Conservation (phyloP, 2,797 vertebrate species). For the Karalla daura region DNA sequence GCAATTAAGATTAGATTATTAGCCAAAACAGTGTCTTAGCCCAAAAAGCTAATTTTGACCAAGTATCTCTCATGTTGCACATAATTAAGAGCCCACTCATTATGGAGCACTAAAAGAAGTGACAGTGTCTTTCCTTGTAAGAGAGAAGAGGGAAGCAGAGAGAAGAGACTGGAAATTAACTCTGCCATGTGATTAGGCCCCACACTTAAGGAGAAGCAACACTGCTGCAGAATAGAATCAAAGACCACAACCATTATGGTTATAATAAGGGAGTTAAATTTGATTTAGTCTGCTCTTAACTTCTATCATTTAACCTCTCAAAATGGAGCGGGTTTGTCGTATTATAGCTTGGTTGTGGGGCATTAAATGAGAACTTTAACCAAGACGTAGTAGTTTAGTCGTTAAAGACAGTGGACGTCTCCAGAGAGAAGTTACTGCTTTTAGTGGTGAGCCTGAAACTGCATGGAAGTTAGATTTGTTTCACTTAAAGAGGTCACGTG, state of each 20-base stretch:
- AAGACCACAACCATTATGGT: constrained; percentile 32
- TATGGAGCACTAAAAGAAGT: neutral
- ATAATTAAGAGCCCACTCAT: constrained; percentile 1
- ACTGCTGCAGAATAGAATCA: constrained; percentile 2
- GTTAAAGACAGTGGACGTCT: constrained; percentile 4
- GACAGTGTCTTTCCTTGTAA: neutral
- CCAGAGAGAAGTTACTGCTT: constrained; percentile 1
- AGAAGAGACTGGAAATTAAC: constrained; percentile 38
- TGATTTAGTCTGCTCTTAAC: constrained; percentile 40
- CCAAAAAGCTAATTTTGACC: neutral
- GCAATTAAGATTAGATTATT: neutral
- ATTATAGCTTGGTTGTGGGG: constrained; percentile 19
- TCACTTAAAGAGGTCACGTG: constrained; percentile 11
- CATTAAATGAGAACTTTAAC: constrained; percentile 43
- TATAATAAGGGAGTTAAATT: constrained; percentile 18
- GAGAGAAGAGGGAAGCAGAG: neutral
- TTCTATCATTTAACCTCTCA: constrained; percentile 26
- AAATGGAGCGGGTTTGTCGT: constrained; percentile 8
- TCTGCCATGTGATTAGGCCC: neutral
- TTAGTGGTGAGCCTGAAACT: neutral
- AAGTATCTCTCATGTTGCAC: neutral
- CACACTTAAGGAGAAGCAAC: constrained; percentile 14
- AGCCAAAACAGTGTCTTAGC: neutral
- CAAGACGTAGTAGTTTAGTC: constrained; percentile 14
- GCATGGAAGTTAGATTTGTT: neutral